Evolutionary conservation across 1,140 invertebrate genomes (phyloP).

Genomic region (Tetramorium simillimum): DNA sequence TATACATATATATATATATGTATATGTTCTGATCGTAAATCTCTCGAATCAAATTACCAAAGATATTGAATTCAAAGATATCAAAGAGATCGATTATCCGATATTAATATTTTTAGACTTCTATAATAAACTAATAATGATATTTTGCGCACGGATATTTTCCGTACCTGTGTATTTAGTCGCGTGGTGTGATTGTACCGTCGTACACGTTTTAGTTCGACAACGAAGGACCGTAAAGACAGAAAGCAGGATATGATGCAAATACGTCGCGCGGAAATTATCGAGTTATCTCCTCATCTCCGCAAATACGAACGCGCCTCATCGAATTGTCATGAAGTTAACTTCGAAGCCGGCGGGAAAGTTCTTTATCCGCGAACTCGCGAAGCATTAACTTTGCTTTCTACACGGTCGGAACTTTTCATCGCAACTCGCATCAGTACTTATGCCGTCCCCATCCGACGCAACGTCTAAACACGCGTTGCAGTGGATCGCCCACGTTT

Average conservation of each 20-base stretch:
- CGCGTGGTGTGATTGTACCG: background rate
- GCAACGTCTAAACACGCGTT: conserved; percentile 18
- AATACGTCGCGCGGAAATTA: conserved; percentile 23
- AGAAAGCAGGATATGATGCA: conserved; percentile 13
- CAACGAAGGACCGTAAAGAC: background rate
- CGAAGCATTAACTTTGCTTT: conserved; percentile 66
- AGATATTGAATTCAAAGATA: background rate
- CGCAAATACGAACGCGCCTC: conserved; percentile 28
- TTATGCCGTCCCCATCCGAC: background rate
- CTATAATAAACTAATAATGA: background rate
- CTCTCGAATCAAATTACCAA: background rate
- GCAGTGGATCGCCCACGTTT: background rate
- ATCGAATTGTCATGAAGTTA: conserved; percentile 53
- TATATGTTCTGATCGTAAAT: background rate
- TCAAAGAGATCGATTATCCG: background rate
- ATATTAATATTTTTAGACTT: background rate
- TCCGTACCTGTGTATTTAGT: background rate
- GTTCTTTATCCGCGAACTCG: conserved; percentile 49
- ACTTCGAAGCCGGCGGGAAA: conserved; percentile 25
- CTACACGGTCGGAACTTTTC: conserved; percentile 38
- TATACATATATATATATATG: background rate
- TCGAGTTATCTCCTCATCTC: conserved; percentile 7
- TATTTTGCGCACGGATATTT: background rate
- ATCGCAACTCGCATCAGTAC: conserved; percentile 28
- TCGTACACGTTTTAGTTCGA: background rate